Percentiles rank a stretch among this genome's conserved stretches.
Evolutionary conservation across 2,888 invertebrate species (phyloP).

Genomic region (Lagria hirta): DNA sequence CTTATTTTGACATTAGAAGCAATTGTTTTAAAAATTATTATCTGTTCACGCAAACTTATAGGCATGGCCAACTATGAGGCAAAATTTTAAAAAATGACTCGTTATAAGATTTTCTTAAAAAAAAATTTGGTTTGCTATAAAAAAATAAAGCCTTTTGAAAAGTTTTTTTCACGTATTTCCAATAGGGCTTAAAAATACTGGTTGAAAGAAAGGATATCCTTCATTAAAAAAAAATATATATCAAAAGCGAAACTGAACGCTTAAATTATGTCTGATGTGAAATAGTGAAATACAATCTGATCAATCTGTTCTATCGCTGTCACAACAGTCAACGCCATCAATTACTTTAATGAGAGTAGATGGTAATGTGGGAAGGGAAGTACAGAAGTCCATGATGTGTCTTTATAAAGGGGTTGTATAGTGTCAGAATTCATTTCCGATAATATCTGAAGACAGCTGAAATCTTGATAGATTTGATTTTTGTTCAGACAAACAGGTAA

Average conservation of each 20-base stretch:
- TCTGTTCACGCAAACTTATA: too few relatives aligned
- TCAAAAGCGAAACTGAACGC: conserved; percentile 31
- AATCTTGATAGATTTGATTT: conserved; percentile 49
- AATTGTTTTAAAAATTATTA: too few relatives aligned
- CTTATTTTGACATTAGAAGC: too few relatives aligned
- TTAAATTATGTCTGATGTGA: conserved; percentile 40
- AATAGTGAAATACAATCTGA: conserved; percentile 52
- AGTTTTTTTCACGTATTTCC: too few relatives aligned
- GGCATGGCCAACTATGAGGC: too few relatives aligned
- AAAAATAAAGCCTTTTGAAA: too few relatives aligned
- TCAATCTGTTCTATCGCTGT: conserved; percentile 52
- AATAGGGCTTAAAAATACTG: background rate
- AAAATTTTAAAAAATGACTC: too few relatives aligned
- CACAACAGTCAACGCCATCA: conserved; percentile 53
- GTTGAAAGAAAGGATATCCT: conserved; percentile 19
- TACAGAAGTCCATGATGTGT: conserved; percentile 31
- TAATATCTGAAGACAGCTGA: conserved; percentile 45
- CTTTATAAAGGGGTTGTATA: conserved; percentile 34
- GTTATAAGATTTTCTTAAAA: too few relatives aligned
- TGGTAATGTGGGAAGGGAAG: conserved; percentile 38
- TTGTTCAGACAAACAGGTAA: conserved; percentile 23
- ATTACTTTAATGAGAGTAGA: conserved; percentile 54
- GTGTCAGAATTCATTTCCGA: conserved; percentile 53
- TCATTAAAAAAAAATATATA: conserved; percentile 11
- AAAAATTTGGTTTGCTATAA: too few relatives aligned